Evolutionary conservation across 2,113 vertebrate species (phyloP), one percentile per base, ranked within the genome.

Genomic region (Anguilla japonica): DNA sequence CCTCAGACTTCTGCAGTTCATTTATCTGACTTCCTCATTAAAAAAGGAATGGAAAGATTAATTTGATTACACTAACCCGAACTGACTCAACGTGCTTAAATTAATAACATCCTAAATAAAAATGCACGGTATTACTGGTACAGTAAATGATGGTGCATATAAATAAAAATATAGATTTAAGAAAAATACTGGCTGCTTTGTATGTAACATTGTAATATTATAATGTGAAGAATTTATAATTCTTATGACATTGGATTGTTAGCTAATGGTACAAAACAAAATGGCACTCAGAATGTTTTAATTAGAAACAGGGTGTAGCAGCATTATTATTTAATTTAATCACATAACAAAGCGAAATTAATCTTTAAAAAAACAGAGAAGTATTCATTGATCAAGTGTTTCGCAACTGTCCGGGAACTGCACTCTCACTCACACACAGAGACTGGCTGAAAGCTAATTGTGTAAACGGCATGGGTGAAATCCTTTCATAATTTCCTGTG

Each of bases 401-500:
- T 34, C 43, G 43, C 41, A 82, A 94, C 93, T 92, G 88, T 83
- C 87, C 91, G 94, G 92, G 93, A 93, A 92, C 93, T 90, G 50
- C 50, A 91, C 92, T 91, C 34, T 34, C 34, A 34, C 34, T 34
- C 34, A 34, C 91, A 91, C 39, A 90, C 91, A 92, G 91, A 94
- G 93, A 94, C 87, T 9, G 92, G 91, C 91, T 91, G 93, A 92
- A 93, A 95, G 91, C 93, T 94, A 93, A 93, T 94, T 90, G 94
- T 94, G 94, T 93, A 96, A 95, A 95, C 92, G 93, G 94, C 94
- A 91, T 87, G 90, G 91, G 92, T 90, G 92, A 88, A 92, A 93
- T 91, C 91, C 93, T 96, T 95, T 95, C 94, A 93, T 94, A 95
- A 96, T 94, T 96, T 96, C 95, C 95, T 96, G 91, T 91, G 91